These are phyloP conservation scores for Melieria omissa DNA, from an alignment of 2,888 invertebrate species.

Conservation along the genomic window DNA sequence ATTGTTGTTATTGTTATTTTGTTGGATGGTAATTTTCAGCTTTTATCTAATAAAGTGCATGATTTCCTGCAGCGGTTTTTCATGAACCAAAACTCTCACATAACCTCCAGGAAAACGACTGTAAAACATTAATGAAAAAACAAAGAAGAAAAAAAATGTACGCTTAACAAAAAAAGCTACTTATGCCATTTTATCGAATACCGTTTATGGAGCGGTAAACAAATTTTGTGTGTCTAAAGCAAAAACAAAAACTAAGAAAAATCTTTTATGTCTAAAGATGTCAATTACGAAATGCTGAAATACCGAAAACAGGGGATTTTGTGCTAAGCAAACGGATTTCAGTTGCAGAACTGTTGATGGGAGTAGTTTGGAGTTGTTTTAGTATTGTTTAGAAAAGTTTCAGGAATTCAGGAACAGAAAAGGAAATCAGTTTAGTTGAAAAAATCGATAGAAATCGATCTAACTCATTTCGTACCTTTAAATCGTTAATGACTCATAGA, in stretches of 20 bases:
- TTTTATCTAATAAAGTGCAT: constrained; percentile 9
- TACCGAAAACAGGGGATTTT: too few relatives aligned
- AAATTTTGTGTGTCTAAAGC: not conserved
- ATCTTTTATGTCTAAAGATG: not conserved
- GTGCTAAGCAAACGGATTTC: too few relatives aligned
- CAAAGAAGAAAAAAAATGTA: not conserved
- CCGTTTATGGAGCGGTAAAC: not conserved
- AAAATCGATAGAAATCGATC: too few relatives aligned
- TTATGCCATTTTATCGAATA: not conserved
- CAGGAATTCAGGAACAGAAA: too few relatives aligned
- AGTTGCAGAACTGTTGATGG: too few relatives aligned
- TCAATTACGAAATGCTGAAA: too few relatives aligned
- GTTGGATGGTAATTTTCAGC: not conserved
- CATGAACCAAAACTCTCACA: not conserved
- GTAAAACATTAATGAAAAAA: not conserved
- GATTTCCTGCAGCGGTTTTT: constrained; percentile 1
- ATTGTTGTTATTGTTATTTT: not conserved
- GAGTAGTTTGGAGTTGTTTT: too few relatives aligned
- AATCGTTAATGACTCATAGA: too few relatives aligned
- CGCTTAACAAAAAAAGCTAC: not conserved
- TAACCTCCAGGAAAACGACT: not conserved
- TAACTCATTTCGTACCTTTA: too few relatives aligned
- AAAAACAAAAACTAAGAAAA: not conserved
- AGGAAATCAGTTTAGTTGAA: too few relatives aligned
- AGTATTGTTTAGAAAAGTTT: too few relatives aligned